Evolutionary conservation across 2,113 vertebrate genomes (phyloP), one percentile per base, ranked within the genome.

Genomic region (Anser brachyrhynchus): DNA sequence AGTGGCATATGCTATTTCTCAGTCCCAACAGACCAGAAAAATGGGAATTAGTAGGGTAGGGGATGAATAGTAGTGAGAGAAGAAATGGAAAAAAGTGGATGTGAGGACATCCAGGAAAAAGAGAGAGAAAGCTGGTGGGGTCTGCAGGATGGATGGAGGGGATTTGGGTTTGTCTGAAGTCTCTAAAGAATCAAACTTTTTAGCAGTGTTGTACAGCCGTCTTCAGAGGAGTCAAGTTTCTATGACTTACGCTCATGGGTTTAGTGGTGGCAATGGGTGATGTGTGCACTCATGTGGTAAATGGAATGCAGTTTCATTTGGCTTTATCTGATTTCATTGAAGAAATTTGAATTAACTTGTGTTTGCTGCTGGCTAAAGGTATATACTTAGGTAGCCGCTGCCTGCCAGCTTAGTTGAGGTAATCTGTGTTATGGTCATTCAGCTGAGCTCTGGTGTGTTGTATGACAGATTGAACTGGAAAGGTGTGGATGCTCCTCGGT

Each of bases 211-310:
- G 20, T 35, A 11, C 16, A 62, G 31, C 41, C 76, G 31, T 77
- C 22, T 26, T 81, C 39, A 62, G 52, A 46, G 55, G 43, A 76
- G 22, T 35, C 16, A 70, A 26, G 22, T 23, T 87, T 74, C 11
- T 49, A 51, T 0, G 0, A 28, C 13, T 83, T 72, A 13, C 8
- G 19, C 33, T 78, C 8, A 8, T 33, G 41, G 5, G 12, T 41
- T 74, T 52, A 65, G 79, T 84, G 74, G 58, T 3, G 3, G 25
- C 33, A 52, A 29, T 6, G 35, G 35, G 13, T 69, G 29, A 49
- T 33, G 43, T 1, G 0, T 37, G 44, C 21, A 15, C 17, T 43
- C 35, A 37, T 0, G 1, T 54, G 51, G 39, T 49, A 70, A 74
- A 49, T 19, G 15, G 51, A 64, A 35, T 1, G 2, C 31, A 41